Evolutionary conservation across 1,140 invertebrate genomes (phyloP).

Genomic region (Apis cerana): DNA sequence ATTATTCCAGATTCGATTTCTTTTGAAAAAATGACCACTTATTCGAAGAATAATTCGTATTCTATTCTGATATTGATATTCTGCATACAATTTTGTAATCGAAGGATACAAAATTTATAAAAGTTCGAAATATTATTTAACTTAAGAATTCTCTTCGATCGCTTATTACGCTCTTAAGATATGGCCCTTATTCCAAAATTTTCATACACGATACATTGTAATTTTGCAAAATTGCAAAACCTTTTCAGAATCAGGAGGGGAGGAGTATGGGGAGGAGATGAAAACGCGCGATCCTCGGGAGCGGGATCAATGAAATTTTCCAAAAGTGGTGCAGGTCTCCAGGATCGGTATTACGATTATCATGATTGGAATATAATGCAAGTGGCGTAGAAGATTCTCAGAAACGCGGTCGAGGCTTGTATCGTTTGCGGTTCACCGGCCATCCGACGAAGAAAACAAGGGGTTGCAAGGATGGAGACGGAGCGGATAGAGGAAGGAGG

Average conservation of each 20-base stretch:
- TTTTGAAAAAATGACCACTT: no score
- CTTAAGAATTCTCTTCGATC: no score
- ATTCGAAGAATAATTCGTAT: no score
- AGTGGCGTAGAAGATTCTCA: neutral
- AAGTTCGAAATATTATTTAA: no score
- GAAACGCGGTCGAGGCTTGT: conserved; percentile 15
- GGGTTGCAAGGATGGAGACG: neutral
- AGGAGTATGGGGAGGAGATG: neutral
- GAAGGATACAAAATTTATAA: no score
- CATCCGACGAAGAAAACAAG: conserved; percentile 28
- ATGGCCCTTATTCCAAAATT: no score
- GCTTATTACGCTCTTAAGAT: no score
- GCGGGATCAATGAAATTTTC: neutral
- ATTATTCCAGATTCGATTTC: no score
- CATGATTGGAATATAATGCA: conserved; percentile 31
- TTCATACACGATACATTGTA: neutral
- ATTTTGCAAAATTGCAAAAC: neutral
- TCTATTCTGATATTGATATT: no score
- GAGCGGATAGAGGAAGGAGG: neutral
- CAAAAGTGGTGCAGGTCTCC: neutral
- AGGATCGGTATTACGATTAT: conserved; percentile 15
- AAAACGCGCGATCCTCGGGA: neutral
- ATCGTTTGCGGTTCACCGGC: conserved; percentile 40
- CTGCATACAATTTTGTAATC: no score
- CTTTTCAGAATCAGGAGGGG: no score